A percentile compares a stretch with the other conserved stretches of the same genome.
Evolutionary conservation across 2,888 invertebrate genomes (phyloP).

Genomic region (Griposia aprilina): DNA sequence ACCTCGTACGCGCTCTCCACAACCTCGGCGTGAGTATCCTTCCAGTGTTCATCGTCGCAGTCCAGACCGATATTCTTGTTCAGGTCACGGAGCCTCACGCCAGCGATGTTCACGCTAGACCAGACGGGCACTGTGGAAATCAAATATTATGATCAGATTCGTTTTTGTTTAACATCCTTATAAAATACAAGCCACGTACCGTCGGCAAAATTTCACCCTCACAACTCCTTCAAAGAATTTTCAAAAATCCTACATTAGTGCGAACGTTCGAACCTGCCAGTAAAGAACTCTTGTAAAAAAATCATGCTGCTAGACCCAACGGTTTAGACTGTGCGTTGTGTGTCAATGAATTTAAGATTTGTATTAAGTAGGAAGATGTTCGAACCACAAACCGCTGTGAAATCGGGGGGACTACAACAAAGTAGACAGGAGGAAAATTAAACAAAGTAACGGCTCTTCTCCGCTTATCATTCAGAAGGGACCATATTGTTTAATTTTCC

Average conservation of each 20-base stretch:
- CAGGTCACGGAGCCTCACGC: conserved; percentile 95
- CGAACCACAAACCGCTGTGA: neutral
- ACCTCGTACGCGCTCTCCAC: conserved; percentile 97
- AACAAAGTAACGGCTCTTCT: neutral
- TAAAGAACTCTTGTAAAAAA: neutral
- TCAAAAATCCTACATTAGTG: neutral
- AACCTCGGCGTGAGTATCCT: conserved; percentile 94
- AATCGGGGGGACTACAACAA: neutral
- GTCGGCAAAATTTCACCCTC: too few relatives aligned
- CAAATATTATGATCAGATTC: neutral
- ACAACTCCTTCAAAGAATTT: neutral
- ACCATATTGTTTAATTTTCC: neutral
- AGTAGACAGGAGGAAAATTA: neutral
- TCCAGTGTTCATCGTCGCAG: conserved; percentile 95
- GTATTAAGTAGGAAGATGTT: neutral
- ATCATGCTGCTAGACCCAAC: neutral
- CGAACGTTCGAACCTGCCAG: neutral
- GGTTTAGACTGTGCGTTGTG: neutral
- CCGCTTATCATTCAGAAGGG: neutral
- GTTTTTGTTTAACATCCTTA: neutral
- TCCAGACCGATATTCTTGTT: conserved; percentile 93
- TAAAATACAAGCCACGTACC: too few relatives aligned
- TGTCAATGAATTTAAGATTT: neutral
- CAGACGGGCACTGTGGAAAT: conserved; percentile 94
- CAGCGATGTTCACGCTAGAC: conserved; percentile 98